Conservation (phyloP, 2,888 invertebrate species). For the Netelia melanura region DNA sequence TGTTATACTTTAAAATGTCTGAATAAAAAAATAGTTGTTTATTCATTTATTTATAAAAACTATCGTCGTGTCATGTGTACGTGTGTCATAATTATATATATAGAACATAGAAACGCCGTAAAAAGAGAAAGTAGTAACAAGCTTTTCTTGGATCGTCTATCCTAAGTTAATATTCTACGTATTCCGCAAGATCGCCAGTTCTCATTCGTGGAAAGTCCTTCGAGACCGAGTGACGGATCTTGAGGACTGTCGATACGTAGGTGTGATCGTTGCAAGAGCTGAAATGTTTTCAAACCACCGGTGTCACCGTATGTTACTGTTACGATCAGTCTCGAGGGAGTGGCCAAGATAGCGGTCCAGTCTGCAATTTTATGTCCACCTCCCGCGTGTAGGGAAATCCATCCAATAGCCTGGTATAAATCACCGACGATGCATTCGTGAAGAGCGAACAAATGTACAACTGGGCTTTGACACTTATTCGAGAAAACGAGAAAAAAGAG, state of each 20-base stretch:
- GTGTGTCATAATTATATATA: too few species aligned
- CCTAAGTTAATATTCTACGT: not conserved
- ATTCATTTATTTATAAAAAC: too few species aligned
- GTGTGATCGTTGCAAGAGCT: not conserved
- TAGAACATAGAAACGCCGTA: not conserved
- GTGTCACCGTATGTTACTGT: constrained; percentile 2
- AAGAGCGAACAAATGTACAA: constrained; percentile 12
- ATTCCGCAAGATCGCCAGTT: not conserved
- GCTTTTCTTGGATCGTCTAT: not conserved
- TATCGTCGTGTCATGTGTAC: too few species aligned
- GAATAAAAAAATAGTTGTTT: too few species aligned
- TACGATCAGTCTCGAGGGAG: constrained; percentile 25
- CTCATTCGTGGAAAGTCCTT: not conserved
- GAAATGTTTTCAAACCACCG: not conserved
- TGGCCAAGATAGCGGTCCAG: not conserved
- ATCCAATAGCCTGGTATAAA: constrained; percentile 27
- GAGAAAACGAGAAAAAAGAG: not conserved
- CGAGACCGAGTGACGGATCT: not conserved
- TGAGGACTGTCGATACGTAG: not conserved
- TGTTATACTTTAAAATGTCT: not conserved
- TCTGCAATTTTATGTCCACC: constrained; percentile 9
- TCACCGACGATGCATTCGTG: constrained; percentile 23
- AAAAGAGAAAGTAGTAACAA: not conserved
- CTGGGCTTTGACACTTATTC: constrained; percentile 4
- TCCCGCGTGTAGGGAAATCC: not conserved